Base-by-base conservation (phyloP, 2,888 invertebrate genomes). In the Allophyes oxyacanthae region DNA sequence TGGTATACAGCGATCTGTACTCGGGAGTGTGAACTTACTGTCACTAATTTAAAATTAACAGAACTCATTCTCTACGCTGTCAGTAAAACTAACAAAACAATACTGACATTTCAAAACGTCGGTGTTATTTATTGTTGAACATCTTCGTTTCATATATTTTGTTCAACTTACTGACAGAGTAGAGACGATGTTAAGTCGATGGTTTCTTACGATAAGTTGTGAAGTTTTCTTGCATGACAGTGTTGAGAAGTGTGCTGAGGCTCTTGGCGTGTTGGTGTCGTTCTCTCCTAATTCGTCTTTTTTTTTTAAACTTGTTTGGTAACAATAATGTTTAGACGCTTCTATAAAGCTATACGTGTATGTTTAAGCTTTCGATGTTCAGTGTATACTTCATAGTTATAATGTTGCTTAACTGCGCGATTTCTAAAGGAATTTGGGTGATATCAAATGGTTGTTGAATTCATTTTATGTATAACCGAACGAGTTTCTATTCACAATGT, bases 381-480 rank as follows among this genome's bases (percentile, higher is more conserved):
- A 80, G 68, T 92, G 88, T 91, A 86, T 89, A 89, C 86, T 79
- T 68, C 33, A 72, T 74, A 70, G 81, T 77, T 60, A 74, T 80
- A 84, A 82, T 57, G 77, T 85, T 86, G 92, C 92, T 92, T 91
- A 62, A 76, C 70, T 82, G 85, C 84, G 88, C 86, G 79, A 82
- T 79, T 55, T 80, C 74, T 84, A 56, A 85, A 84, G 93, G 93
- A 94, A 94, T 94, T 94, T 94, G 93, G 93, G 93, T 94, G 93
- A 92, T 89, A 82, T 89, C 91, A 92, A 93, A 91, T 90, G 83
- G 81, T 86, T 87, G 81, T 81, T 78, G 68, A 64, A 65, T 73
- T 68, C 13, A 40, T 48, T 57, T 66, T 54, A 40, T 58, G 52
- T 64, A 44, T 52, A 51, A 46, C 38, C 14, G 42, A 69, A 60